Base-by-base conservation (phyloP, 2,888 invertebrate species). In the Proisotoma minuta region DNA sequence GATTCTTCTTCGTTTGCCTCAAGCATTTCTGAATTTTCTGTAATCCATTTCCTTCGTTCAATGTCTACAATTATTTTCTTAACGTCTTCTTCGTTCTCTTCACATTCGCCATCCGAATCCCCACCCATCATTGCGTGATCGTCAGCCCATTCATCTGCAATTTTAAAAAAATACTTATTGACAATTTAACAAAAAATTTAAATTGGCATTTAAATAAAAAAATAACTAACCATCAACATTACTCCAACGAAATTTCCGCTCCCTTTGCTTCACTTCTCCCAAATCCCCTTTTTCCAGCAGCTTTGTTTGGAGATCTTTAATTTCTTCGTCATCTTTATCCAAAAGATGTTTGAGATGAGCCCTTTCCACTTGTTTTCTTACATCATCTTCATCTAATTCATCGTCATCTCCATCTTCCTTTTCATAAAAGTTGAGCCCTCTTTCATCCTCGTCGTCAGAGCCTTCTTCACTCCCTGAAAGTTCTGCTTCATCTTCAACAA, bases 401-500 rank as follows among this genome's bases (percentile, higher is more conserved):
- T 95, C 95, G 12, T 84, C 83, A 74, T 96, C 95, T 0, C 89
- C 95, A 61, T 84, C 85, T 77, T 95, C 94, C 2, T 84, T 80
- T 76, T 95, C 94, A 78, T 92, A 83, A 47, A 83, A 81, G 76
- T 94, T 93, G 74, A 88, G 78, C 59, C 84, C 86, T 34, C 83
- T 83, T 78, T 92, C 91, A 77, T 93, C 91, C 78, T 90, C 94
- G 75, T 93, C 93, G 0, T 85, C 92, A 50, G 91, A 91, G 0
- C 86, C 91, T 85, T 88, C 90, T 71, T 93, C 93, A 2, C 89
- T 91, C 75, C 93, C 95, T 0, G 92, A 91, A 29, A 96, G 78
- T 75, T 95, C 95, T 0, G 95, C 95, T 79, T 96, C 95, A 40
- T 87, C 83, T 71, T 96, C 95, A 58, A 95, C 82, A 80, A 91